These are phyloP conservation scores for Ataeniobius toweri DNA, from an alignment of 2,797 vertebrate species.

Conservation along the genomic window DNA sequence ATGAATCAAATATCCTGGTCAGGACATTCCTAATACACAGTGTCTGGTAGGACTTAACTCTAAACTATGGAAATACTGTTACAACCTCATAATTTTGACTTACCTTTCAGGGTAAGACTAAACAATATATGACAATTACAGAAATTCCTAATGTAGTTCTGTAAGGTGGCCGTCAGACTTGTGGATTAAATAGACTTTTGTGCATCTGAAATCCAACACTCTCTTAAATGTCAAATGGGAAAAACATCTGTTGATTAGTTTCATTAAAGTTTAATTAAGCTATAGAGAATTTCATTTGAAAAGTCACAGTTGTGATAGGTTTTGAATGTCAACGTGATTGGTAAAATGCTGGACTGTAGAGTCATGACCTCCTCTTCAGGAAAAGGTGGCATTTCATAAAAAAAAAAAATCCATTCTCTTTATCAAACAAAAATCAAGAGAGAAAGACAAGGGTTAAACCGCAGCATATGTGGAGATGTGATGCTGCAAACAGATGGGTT, in stretches of 20 bases:
- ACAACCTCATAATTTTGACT: background rate
- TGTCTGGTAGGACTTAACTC: background rate
- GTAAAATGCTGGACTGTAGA: background rate
- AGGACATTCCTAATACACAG: background rate
- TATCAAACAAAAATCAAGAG: background rate
- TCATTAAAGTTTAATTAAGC: conserved; percentile 36
- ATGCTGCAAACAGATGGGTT: conserved; percentile 17
- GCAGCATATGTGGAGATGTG: conserved; percentile 9
- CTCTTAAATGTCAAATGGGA: conserved; percentile 35
- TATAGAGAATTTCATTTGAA: conserved; percentile 21
- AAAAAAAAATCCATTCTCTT: background rate
- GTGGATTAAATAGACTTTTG: conserved; percentile 28
- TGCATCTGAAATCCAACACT: conserved; percentile 7
- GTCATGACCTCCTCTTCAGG: background rate
- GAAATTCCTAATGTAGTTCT: background rate
- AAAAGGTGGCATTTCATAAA: background rate
- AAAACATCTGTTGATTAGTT: conserved; percentile 31
- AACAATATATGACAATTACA: background rate
- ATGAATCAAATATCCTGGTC: background rate
- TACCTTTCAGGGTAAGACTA: background rate
- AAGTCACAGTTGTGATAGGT: conserved; percentile 20
- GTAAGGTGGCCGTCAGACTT: background rate
- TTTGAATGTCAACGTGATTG: background rate
- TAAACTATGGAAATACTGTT: background rate
- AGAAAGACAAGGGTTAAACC: conserved; percentile 1